A percentile compares a stretch with the other conserved stretches of the same genome.
Conservation (phyloP, 2,888 invertebrate genomes). For the Clepsis dumicolana region DNA sequence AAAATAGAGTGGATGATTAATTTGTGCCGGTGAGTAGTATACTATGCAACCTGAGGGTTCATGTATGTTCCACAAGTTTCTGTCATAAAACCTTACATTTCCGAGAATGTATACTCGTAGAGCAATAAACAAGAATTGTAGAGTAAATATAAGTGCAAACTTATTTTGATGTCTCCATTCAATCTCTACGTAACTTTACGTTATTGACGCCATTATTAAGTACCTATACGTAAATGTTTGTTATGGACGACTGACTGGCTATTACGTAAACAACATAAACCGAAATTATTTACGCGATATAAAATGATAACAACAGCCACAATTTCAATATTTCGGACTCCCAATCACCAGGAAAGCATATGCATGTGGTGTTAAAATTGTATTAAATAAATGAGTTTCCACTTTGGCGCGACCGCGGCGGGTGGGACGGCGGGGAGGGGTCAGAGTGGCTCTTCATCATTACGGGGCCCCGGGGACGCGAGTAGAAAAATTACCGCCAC, state of each 20-base stretch:
- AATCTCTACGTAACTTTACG: not conserved
- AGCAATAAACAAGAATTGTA: not conserved
- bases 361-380: constrained; percentile 46
- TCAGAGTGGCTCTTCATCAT: constrained; percentile 44
- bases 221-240: too few relatives aligned
- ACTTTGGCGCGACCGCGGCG: constrained; percentile 28
- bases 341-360: constrained; percentile 15
- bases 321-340: constrained; percentile 8
- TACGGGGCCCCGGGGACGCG: constrained; percentile 42
- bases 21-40: too few relatives aligned
- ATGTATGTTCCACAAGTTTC: not conserved
- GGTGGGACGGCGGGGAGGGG: constrained; percentile 24
- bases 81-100: not conserved
- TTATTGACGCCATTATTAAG: too few relatives aligned
- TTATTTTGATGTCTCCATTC: not conserved
- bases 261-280: too few relatives aligned
- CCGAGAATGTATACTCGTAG: too few relatives aligned
- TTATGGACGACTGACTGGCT: too few relatives aligned
- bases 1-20: too few relatives aligned
- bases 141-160: not conserved
- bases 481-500: constrained; percentile 38
- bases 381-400: constrained; percentile 48
- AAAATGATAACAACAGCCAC: not conserved
- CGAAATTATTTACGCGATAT: too few relatives aligned
- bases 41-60: too few relatives aligned